Conservation (phyloP, 1,140 invertebrate species). For the Cydia pomonella region DNA sequence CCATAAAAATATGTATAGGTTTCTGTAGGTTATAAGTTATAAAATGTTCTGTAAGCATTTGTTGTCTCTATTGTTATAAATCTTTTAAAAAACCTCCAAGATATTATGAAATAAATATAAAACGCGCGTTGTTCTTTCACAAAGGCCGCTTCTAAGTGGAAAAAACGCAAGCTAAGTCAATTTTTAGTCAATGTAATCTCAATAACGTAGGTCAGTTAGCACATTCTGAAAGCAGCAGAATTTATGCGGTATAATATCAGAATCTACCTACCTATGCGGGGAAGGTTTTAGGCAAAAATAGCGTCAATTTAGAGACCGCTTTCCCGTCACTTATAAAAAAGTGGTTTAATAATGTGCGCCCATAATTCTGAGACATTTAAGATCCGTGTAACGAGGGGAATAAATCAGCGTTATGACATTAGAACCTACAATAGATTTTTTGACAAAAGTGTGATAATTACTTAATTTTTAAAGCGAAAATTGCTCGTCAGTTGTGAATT, state of each 20-base stretch:
- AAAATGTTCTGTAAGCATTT: too few relatives aligned
- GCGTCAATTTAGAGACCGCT: constrained; percentile 1
- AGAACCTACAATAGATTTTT: neutral
- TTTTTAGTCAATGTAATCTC: neutral
- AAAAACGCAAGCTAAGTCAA: too few relatives aligned
- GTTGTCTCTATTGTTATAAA: too few relatives aligned
- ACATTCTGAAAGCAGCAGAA: neutral
- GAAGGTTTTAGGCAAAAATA: neutral
- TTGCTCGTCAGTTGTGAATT: too few relatives aligned
- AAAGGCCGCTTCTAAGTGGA: too few relatives aligned
- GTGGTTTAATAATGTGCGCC: constrained; percentile 19
- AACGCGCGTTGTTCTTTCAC: too few relatives aligned
- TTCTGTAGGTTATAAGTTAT: too few relatives aligned
- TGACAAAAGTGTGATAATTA: neutral
- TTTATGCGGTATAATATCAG: constrained; percentile 1
- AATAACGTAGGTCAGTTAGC: neutral
- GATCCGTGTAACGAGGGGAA: neutral
- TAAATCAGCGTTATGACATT: neutral
- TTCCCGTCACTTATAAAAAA: constrained; percentile 9
- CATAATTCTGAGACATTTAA: constrained; percentile 1
- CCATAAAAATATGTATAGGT: too few relatives aligned
- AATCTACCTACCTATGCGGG: neutral
- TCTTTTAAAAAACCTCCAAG: too few relatives aligned
- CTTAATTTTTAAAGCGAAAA: too few relatives aligned
- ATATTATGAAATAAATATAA: too few relatives aligned